phyloP scores from a whole-genome alignment of 2,113 vertebrate genomes.

The Microtus oregoni region DNA sequence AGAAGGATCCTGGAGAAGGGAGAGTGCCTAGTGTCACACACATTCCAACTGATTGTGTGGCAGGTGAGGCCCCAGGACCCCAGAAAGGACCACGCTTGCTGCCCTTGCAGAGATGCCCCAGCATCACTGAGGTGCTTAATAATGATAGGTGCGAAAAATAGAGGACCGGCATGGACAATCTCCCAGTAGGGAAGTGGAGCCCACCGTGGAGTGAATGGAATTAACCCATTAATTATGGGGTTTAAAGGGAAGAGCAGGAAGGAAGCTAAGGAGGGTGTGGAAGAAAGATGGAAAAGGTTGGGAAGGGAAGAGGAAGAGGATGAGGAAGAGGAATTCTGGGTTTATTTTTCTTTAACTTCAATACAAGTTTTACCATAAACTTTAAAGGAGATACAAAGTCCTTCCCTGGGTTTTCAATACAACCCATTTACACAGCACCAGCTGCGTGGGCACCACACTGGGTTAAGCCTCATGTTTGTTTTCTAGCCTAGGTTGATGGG shows the following conservation, averaged over 20 bases:
- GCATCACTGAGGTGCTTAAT: neutral
- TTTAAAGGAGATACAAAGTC: neutral
- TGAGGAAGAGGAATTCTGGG: neutral
- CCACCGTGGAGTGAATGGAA: neutral
- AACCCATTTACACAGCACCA: neutral
- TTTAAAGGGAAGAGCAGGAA: neutral
- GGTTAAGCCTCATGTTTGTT: neutral
- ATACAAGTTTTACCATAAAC: neutral
- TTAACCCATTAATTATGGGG: neutral
- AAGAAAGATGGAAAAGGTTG: neutral
- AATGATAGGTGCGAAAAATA: neutral
- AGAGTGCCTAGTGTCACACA: neutral
- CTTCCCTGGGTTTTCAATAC: neutral
- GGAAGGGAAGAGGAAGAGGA: neutral
- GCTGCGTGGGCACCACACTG: no score
- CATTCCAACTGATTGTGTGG: neutral
- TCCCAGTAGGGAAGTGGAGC: neutral
- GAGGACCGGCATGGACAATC: neutral
- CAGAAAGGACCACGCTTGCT: neutral
- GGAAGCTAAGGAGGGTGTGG: neutral
- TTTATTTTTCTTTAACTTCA: neutral
- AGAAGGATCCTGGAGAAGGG: slow-evolving; percentile 7
- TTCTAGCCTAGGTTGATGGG: slow-evolving; percentile 27
- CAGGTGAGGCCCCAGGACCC: neutral
- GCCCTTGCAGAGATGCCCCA: neutral